Evolutionary conservation across 2,888 invertebrate genomes (phyloP), one percentile per base, ranked within the genome.

Genomic region (Meloe dianella): DNA sequence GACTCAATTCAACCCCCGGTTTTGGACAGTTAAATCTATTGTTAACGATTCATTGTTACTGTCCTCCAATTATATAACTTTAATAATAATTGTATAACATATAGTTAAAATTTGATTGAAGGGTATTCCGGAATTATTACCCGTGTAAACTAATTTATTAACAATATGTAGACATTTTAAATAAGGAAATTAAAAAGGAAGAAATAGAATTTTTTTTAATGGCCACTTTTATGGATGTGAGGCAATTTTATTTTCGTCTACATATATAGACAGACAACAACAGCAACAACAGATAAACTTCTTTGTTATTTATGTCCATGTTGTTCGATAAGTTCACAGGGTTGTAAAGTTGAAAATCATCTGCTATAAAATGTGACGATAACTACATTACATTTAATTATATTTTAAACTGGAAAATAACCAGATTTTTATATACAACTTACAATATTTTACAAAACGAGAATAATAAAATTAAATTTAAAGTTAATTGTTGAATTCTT

Each of bases 301-400:
- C 29, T 57, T 12, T 17, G 29, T 32, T 57, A 57, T 63, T 66
- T 66, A 67, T 61, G 57, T 61, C 20, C 64, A 32, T 61, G 64
- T 68, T 64, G 59, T 57, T 47, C 59, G 69, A 68, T 68, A 68
- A 65, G 60, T 63, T 65, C 14, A 60, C 32, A 61, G 64, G 62
- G 64, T 59, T 67, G 67, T 69, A 64, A 69, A 69, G 41, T 57
- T 60, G 60, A 57, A 68, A 60, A 67, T 66, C 61, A 64, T 29
- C 56, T 54, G 61, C 62, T 17, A 63, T 69, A 69, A 69, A 69
- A 66, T 59, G 62, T 67, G 62, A 47, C 67, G 69, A 69, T 67
- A 66, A 69, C 67, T 69, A 65, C 69, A 69, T 69, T 67, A 69
- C 69, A 69, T 69, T 69, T 69, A 69, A 69, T 69, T 69, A 67